Conservation (phyloP, 2,797 vertebrate species). For the Allobates femoralis region DNA sequence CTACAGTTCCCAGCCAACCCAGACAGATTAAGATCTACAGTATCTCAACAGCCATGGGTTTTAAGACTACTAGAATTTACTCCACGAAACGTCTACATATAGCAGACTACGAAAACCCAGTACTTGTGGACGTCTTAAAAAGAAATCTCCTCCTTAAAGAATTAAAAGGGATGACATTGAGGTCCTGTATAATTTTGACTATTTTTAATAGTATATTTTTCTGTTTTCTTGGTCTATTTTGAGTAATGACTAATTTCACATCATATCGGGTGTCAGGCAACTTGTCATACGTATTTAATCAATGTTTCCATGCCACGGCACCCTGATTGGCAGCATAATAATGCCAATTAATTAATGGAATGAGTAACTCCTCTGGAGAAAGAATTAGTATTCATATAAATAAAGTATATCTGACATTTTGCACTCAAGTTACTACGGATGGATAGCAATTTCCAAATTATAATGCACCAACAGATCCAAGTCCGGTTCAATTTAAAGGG, state of each 20-base stretch:
- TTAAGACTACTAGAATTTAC: no score
- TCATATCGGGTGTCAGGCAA: background rate
- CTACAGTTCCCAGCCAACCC: no score
- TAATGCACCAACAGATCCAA: background rate
- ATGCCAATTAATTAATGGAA: conserved; percentile 47
- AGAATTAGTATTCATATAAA: background rate
- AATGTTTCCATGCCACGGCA: conserved; percentile 35
- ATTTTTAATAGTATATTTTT: background rate
- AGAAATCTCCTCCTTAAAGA: background rate
- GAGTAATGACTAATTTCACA: conserved; percentile 7
- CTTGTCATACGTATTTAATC: conserved; percentile 25
- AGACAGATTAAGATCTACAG: no score
- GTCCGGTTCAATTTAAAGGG: background rate
- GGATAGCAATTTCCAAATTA: background rate
- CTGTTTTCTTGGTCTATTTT: background rate
- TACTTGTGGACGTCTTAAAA: background rate
- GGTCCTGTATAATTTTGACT: background rate
- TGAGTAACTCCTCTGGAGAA: conserved; percentile 34
- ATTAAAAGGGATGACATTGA: background rate
- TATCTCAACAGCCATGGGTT: no score
- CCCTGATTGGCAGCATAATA: conserved; percentile 45
- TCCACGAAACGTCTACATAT: background rate
- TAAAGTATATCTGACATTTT: conserved; percentile 22
- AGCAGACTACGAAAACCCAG: background rate
- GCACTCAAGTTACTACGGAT: background rate